Evolutionary conservation across 1,140 invertebrate genomes (phyloP).

Genomic region (Rhizoglyphus robini): DNA sequence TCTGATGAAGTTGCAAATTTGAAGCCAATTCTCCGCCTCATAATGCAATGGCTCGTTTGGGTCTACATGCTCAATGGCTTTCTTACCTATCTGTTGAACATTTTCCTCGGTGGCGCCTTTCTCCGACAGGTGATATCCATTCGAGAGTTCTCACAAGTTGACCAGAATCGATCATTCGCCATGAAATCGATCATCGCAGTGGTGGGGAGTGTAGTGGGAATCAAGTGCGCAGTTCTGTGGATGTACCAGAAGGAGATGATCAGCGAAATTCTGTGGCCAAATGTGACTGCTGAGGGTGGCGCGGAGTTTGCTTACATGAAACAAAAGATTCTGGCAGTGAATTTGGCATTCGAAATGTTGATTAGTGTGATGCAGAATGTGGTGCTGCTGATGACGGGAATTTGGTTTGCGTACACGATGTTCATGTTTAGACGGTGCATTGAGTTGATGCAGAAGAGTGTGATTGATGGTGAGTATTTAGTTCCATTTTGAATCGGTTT

Average conservation of each 20-base stretch:
- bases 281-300: background rate
- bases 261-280: background rate
- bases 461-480: background rate
- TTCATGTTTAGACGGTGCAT: background rate
- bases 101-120: background rate
- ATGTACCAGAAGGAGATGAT: background rate
- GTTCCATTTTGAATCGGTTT: background rate
- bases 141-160: background rate
- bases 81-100: background rate
- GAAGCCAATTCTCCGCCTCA: background rate
- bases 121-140: background rate
- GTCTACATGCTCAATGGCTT: background rate
- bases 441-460: background rate
- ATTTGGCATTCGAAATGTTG: background rate
- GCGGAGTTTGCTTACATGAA: background rate
- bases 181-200: background rate
- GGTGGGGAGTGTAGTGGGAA: background rate
- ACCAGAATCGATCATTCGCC: background rate
- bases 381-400: background rate
- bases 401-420: conserved; percentile 6
- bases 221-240: background rate
- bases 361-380: background rate
- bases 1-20: background rate
- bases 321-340: background rate
- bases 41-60: background rate